phyloP scores from a whole-genome alignment of 2,888 invertebrate species.

The Alviniconcha strummeri region DNA sequence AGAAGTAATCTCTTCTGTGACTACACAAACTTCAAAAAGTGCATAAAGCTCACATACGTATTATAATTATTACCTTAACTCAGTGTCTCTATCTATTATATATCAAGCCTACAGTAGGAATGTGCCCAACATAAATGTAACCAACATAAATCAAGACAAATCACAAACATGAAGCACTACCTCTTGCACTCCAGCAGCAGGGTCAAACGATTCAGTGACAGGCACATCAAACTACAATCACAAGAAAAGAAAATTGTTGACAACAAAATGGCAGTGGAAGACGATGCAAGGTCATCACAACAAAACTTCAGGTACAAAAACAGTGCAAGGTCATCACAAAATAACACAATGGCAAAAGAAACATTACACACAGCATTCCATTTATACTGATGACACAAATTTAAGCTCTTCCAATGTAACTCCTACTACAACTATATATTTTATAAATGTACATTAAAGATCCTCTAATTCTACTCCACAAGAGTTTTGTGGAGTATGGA shows the following conservation, averaged over 20 bases:
- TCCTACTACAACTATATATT: too few relatives aligned
- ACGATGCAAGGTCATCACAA: background rate
- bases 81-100: background rate
- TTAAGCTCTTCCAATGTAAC: too few relatives aligned
- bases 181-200: conserved; percentile 33
- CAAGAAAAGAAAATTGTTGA: conserved; percentile 18
- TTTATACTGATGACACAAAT: too few relatives aligned
- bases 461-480: too few relatives aligned
- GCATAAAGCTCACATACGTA: too few relatives aligned
- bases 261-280: conserved; percentile 12
- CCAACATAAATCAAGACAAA: background rate
- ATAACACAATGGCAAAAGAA: too few relatives aligned
- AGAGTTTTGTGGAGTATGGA: too few relatives aligned
- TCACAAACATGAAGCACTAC: conserved; percentile 36
- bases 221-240: conserved; percentile 35
- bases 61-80: too few relatives aligned
- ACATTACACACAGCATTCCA: too few relatives aligned
- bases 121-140: background rate
- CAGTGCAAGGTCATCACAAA: background rate
- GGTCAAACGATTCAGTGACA: conserved; percentile 29
- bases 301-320: background rate
- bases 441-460: too few relatives aligned
- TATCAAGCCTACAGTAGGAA: background rate
- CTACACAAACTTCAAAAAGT: too few relatives aligned
- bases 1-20: too few relatives aligned